These are phyloP conservation scores for Trimorus sp. DNA, from an alignment of 2,888 invertebrate genomes.

Conservation along the genomic window DNA sequence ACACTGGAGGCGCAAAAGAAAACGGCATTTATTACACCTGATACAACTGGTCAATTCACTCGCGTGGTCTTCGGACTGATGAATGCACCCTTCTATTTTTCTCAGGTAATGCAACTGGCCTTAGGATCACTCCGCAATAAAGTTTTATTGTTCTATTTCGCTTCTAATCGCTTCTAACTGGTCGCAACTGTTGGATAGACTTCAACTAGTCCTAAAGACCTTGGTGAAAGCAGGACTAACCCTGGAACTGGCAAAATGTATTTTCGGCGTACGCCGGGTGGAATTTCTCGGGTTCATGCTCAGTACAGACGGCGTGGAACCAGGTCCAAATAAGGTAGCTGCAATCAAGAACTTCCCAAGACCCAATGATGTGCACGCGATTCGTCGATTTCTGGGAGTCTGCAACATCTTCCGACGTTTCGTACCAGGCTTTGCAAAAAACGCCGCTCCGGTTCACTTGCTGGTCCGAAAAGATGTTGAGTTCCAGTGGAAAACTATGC, in stretches of 20 bases:
- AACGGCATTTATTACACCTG: slow-evolving; percentile 23
- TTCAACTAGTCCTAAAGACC: background rate
- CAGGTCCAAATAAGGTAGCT: slow-evolving; percentile 20
- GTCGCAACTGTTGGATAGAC: background rate
- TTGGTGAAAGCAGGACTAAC: slow-evolving; percentile 11
- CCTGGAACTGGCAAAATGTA: background rate
- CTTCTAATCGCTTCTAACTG: background rate
- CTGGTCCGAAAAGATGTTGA: too few relatives aligned
- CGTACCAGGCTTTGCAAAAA: slow-evolving; percentile 13
- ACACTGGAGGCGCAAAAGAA: background rate
- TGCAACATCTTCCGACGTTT: slow-evolving; percentile 1
- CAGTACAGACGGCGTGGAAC: slow-evolving; percentile 24
- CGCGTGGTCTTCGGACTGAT: slow-evolving; percentile 10
- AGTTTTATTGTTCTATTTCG: background rate
- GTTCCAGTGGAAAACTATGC: too few relatives aligned
- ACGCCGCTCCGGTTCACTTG: slow-evolving; percentile 16
- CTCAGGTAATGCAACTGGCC: slow-evolving; percentile 5
- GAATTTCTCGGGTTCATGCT: slow-evolving; percentile 32
- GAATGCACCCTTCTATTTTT: slow-evolving; percentile 17
- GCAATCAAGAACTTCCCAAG: slow-evolving; percentile 27
- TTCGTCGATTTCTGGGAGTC: slow-evolving; percentile 26
- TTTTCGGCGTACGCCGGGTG: background rate
- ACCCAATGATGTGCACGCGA: slow-evolving; percentile 27
- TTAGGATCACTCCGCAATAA: slow-evolving; percentile 6
- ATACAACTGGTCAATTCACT: slow-evolving; percentile 8